Base-by-base conservation (phyloP, 2,113 vertebrate species). In the Hassar affinis region DNA sequence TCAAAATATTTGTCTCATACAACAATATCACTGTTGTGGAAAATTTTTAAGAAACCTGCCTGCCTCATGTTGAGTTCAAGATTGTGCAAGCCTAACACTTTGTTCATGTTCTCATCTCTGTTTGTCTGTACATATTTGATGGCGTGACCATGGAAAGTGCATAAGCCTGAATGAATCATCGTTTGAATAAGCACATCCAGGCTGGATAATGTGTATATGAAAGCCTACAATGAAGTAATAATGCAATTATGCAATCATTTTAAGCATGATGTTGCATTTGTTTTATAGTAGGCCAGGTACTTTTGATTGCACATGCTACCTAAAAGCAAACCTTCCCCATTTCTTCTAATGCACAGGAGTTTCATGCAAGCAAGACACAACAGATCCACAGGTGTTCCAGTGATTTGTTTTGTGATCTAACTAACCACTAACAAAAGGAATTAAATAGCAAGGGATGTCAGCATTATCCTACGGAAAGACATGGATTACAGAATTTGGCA, bases 61-160 rank as follows among this genome's bases (percentile, higher is more conserved):
- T 35, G 25, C 4, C n/a, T 69, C 61, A 27, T 59, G 27, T 86
- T n/a, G 69, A 72, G 78, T 84, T 84, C 76, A 61, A 54, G 83
- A 82, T 75, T 82, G 64, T 52, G 76, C 82, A 85, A 64, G 83
- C 66, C 69, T 72, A 78, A 57, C 14, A 25, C 74, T 84, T 30
- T 30, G 68, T 77, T 81, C 33, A 56, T 49, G 38, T 72, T 68
- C 42, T 84, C 0, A 22, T 81, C 45, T 79, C 22, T 74, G 69
- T 83, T 80, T 84, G 79, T 47, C 33, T 62, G 52, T 69, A 51
- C 78, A 30, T 72, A 80, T 86, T 59, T 59, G 69, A 83, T 38
- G 35, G 27, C 17, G 68, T 80, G 30, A 76, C 82, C 52, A 78
- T 79, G 75, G 75, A 87, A 51, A 87, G 62, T 7, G 20, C 56